A percentile compares a stretch with the other conserved stretches of the same genome.
phyloP scores from a whole-genome alignment of 2,888 invertebrate genomes.

The Cristatella mucedo region DNA sequence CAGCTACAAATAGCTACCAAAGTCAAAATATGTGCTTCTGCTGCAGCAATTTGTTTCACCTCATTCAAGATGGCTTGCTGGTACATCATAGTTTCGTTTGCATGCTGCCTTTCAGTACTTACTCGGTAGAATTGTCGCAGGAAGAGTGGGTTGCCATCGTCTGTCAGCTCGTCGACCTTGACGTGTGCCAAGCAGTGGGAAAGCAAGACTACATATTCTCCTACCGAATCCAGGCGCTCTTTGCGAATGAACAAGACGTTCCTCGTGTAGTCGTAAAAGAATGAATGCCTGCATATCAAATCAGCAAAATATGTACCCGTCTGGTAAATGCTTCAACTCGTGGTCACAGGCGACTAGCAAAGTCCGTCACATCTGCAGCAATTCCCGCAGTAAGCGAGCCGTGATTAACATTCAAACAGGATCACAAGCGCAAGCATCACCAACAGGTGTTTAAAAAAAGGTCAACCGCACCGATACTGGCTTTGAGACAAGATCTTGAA shows the following conservation, averaged over 20 bases:
- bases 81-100: no score
- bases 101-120: slow-evolving; percentile 10
- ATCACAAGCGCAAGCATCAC: no score
- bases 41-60: background rate
- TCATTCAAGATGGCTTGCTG: background rate
- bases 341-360: no score
- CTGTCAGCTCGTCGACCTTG: slow-evolving; percentile 25
- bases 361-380: no score
- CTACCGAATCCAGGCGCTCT: slow-evolving; percentile 31
- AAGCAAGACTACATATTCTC: slow-evolving; percentile 32
- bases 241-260: slow-evolving; percentile 28
- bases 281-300: slow-evolving; percentile 22
- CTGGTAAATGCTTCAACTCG: no score
- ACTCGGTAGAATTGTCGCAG: slow-evolving; percentile 32
- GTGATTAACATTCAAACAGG: no score
- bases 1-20: no score
- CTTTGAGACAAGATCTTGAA: no score
- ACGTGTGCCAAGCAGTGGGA: slow-evolving; percentile 33
- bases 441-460: no score
- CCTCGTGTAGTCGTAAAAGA: slow-evolving; percentile 25
- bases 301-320: no score
- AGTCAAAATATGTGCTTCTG: background rate
- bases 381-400: no score
- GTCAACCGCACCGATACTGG: no score
- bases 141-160: slow-evolving; percentile 28